Conservation (phyloP, 2,113 vertebrate genomes). For the Arizona elegans region DNA sequence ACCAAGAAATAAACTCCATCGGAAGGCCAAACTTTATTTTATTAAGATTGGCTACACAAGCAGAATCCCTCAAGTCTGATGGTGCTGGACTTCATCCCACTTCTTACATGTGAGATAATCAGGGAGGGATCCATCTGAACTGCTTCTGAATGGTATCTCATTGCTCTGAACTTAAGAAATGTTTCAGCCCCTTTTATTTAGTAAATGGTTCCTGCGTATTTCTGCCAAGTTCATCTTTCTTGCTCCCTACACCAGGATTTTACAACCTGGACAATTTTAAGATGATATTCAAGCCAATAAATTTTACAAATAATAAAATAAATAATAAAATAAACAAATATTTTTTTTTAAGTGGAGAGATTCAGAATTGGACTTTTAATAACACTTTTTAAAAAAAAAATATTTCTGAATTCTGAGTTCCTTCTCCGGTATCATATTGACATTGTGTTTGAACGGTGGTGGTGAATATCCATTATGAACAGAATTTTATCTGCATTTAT, state of each 20-base stretch:
- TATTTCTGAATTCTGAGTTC: neutral
- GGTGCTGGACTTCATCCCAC: neutral
- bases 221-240: neutral
- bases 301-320: too few relatives aligned
- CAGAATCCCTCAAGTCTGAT: neutral
- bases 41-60: neutral
- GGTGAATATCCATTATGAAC: neutral
- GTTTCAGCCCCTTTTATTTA: neutral
- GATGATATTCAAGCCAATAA: too few relatives aligned
- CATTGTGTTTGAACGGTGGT: neutral
- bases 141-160: neutral
- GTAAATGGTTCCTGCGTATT: neutral
- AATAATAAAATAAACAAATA: too few relatives aligned
- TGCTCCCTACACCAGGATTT: neutral
- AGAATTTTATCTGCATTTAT: neutral
- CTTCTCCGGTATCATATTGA: neutral
- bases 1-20: neutral
- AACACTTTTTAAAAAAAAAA: neutral
- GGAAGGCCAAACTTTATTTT: neutral
- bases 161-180: neutral
- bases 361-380: neutral
- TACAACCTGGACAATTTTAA: neutral
- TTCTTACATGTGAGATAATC: neutral
- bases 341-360: neutral
- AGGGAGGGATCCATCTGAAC: neutral